Evolutionary conservation across 2,888 invertebrate genomes (phyloP), one percentile per base, ranked within the genome.

Genomic region (Arge pagana): DNA sequence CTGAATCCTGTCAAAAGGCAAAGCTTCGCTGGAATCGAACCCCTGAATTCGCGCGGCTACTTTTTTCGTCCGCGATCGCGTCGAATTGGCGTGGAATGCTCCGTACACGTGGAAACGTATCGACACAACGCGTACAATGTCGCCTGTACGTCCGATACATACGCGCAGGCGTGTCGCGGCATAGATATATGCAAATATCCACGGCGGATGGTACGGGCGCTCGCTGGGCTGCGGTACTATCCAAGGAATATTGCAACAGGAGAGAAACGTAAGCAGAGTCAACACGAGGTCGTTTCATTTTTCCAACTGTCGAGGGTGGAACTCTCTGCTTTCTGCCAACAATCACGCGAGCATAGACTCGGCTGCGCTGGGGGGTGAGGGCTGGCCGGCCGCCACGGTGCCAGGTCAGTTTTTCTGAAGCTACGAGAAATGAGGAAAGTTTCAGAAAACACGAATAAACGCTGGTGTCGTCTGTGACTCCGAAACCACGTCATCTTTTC

Each of bases 131-230:
- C n/a, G n/a, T n/a, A n/a, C n/a, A n/a, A n/a, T n/a, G n/a, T n/a
- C n/a, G n/a, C n/a, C n/a, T n/a, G n/a, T n/a, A n/a, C n/a, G n/a
- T n/a, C n/a, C n/a, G n/a, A n/a, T n/a, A n/a, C n/a, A n/a, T n/a
- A n/a, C n/a, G n/a, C n/a, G n/a, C n/a, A n/a, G n/a, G n/a, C n/a
- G n/a, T n/a, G n/a, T n/a, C n/a, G n/a, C n/a, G n/a, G n/a, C n/a
- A n/a, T n/a, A n/a, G n/a, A 16, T 33, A 45, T 45, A 45, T 45
- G 45, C 33, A 45, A 45, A 45, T 45, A 11, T 35, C 31, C 45
- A n/a, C n/a, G n/a, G 15, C 23, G 45, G 11, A 19, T 10, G 8
- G 13, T 7, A 11, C 33, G 23, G 30, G 19, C 42, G 6, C 16
- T 23, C 23, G 15, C 10, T 15, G 21, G 18, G 33, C 33, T 45